phyloP scores from a whole-genome alignment of 2,888 invertebrate species.

The Yponomeuta malinellus region DNA sequence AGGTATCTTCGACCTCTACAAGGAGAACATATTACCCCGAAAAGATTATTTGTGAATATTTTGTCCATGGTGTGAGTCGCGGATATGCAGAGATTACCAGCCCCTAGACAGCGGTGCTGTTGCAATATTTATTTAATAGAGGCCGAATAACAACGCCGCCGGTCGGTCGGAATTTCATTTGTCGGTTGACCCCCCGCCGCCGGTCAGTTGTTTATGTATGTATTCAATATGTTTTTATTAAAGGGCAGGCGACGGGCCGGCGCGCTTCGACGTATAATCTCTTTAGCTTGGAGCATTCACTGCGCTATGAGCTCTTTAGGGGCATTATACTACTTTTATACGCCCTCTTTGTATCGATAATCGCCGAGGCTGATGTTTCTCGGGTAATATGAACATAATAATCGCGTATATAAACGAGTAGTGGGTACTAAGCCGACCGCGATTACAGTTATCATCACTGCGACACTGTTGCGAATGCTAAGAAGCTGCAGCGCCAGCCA shows the following conservation, averaged over 20 bases:
- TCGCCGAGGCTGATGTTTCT: neutral
- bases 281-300: neutral
- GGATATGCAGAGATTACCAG: neutral
- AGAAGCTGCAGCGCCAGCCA: neutral
- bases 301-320: neutral
- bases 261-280: neutral
- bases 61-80: neutral
- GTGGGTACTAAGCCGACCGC: neutral
- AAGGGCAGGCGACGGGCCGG: neutral
- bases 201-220: neutral
- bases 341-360: neutral
- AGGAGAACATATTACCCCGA: neutral
- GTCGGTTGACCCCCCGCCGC: neutral
- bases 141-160: neutral
- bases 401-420: neutral
- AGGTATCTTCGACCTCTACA: neutral
- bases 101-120: neutral
- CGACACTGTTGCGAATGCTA: neutral
- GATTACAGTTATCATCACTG: neutral
- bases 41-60: neutral
- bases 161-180: neutral
- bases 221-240: slow-evolving; percentile 2
- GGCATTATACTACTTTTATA: neutral
- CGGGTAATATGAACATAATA: neutral
- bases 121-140: slow-evolving; percentile 1